phyloP scores from a whole-genome alignment of 2,113 vertebrate species.

The Phycodurus eques region DNA sequence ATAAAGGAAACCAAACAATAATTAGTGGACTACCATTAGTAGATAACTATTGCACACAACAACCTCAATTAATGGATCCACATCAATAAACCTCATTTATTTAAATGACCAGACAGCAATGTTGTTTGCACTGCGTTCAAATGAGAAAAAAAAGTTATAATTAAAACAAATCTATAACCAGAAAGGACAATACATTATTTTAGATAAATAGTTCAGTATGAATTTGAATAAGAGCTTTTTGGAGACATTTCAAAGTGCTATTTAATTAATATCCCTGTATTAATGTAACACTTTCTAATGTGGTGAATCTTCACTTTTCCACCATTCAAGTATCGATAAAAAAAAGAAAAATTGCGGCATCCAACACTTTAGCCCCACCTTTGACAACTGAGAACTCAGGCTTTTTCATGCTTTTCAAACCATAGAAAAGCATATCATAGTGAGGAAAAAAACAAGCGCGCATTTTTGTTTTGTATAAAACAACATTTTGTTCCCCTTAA shows the following conservation, averaged over 20 bases:
- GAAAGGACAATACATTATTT: slow-evolving; percentile 15
- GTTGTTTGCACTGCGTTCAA: slow-evolving; percentile 3
- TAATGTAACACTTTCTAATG: slow-evolving; percentile 9
- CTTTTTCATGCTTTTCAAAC: slow-evolving; percentile 70
- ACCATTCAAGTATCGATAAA: slow-evolving; percentile 4
- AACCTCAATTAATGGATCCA: slow-evolving; percentile 33
- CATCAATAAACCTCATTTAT: slow-evolving; percentile 33
- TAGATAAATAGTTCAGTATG: slow-evolving; percentile 2
- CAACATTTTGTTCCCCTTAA: slow-evolving; percentile 49
- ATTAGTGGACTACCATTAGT: not conserved
- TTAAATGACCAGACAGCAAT: slow-evolving; percentile 10
- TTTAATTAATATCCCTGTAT: slow-evolving; percentile 59
- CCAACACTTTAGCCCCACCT: not conserved
- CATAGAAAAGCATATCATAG: slow-evolving; percentile 67
- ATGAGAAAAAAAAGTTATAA: not conserved
- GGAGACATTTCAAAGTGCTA: slow-evolving; percentile 65
- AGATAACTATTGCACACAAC: slow-evolving; percentile 56
- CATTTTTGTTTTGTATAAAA: slow-evolving; percentile 66
- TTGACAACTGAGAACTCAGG: slow-evolving; percentile 44
- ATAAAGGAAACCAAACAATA: not conserved
- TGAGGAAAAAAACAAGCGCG: slow-evolving; percentile 54
- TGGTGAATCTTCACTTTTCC: not conserved
- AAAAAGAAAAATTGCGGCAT: not conserved
- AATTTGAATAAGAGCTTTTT: slow-evolving; percentile 17
- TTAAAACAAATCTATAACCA: slow-evolving; percentile 3